Percentiles rank a stretch among this genome's conserved stretches.
phyloP scores from a whole-genome alignment of 2,113 vertebrate genomes.

The Microcebus murinus region DNA sequence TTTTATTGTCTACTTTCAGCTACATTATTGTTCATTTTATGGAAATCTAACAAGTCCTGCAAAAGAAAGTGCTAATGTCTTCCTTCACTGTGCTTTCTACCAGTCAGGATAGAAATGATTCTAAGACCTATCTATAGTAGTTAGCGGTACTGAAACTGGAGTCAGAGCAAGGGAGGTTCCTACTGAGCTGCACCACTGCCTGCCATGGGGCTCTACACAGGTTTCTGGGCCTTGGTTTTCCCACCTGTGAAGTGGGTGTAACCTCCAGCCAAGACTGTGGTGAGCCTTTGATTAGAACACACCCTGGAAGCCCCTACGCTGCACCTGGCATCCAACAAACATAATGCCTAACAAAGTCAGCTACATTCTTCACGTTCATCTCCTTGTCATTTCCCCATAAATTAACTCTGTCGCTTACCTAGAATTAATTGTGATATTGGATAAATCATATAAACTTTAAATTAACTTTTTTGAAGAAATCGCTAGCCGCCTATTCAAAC shows the following conservation, averaged over 20 bases:
- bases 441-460: not conserved
- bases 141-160: not conserved
- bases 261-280: not conserved
- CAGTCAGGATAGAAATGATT: not conserved
- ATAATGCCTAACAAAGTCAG: accelerated
- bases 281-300: not conserved
- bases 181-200: not conserved
- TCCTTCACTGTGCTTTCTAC: not conserved
- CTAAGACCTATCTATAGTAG: no score
- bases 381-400: not conserved
- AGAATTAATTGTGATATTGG: not conserved
- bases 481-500: not conserved
- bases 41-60: not conserved
- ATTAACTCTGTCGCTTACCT: not conserved
- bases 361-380: accelerated
- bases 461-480: not conserved
- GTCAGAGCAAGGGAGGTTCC: not conserved
- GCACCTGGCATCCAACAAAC: no score
- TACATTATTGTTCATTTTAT: not conserved
- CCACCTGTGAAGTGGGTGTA: not conserved
- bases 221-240: not conserved
- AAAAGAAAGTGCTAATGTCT: not conserved
- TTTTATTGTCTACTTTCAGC: not conserved
- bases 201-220: accelerated
- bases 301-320: no score